phyloP scores from a whole-genome alignment of 1,140 invertebrate genomes.

The Eciton burchellii region DNA sequence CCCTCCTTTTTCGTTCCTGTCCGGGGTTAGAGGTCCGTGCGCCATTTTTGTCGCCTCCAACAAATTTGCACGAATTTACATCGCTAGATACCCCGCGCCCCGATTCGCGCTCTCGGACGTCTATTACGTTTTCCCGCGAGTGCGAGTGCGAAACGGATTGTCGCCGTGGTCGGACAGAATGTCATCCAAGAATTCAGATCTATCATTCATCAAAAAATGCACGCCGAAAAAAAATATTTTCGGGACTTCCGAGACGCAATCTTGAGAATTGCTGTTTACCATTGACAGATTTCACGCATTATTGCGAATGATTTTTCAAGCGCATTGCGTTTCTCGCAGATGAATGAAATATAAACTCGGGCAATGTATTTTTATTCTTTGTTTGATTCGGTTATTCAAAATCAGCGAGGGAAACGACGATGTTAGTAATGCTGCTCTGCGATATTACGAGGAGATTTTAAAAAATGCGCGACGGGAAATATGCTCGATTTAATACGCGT shows the following conservation, averaged over 20 bases:
- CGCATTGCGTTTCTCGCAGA: neutral
- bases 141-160: constrained; percentile 23
- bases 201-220: constrained; percentile 10
- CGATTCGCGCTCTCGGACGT: constrained; percentile 61
- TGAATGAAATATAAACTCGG: constrained; percentile 26
- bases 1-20: constrained; percentile 41
- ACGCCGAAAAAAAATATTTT: neutral
- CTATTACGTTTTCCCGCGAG: constrained; percentile 56
- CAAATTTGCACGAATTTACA: constrained; percentile 79
- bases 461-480: constrained; percentile 9
- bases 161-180: constrained; percentile 29
- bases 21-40: constrained; percentile 15
- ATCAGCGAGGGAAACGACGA: neutral
- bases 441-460: constrained; percentile 33
- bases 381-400: constrained; percentile 10
- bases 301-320: constrained; percentile 26
- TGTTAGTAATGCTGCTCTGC: neutral
- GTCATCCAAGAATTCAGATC: constrained; percentile 44
- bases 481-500: neutral
- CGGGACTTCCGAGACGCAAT: neutral
- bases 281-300: constrained; percentile 21
- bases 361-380: neutral
- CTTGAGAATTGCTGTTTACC: neutral
- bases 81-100: constrained; percentile 64
- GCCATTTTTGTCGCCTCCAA: constrained; percentile 73